Evolutionary conservation across 2,113 vertebrate genomes (phyloP).

Genomic region (Ascaphus truei): DNA sequence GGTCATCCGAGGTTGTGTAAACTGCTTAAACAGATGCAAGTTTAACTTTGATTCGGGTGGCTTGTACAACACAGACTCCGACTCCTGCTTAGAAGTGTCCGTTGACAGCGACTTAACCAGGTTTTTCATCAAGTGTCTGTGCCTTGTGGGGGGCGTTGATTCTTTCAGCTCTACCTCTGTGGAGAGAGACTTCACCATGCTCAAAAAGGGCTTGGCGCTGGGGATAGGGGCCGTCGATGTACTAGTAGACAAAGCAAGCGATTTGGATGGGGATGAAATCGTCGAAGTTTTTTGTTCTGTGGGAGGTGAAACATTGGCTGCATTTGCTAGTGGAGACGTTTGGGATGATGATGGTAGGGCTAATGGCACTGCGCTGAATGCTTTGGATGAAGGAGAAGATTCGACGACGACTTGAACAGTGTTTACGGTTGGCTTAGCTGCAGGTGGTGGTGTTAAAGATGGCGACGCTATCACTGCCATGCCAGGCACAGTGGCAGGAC

Average conservation of each 20-base stretch:
- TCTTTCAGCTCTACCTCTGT: conserved; percentile 90
- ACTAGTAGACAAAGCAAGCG: conserved; percentile 58
- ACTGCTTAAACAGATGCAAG: conserved; percentile 93
- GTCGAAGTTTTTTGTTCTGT: conserved; percentile 70
- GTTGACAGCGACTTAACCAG: conserved; percentile 95
- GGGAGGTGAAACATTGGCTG: conserved; percentile 53
- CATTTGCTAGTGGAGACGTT: conserved; percentile 49
- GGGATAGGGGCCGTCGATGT: conserved; percentile 56
- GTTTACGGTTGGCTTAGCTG: conserved; percentile 51
- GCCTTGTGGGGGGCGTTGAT: conserved; percentile 61
- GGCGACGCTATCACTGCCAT: conserved; percentile 53
- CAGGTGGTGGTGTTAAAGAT: conserved; percentile 38
- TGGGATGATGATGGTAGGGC: conserved; percentile 58
- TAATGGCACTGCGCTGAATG: conserved; percentile 59
- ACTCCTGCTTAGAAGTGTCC: conserved; percentile 81
- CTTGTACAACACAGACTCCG: conserved; percentile 67
- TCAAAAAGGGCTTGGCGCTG: conserved; percentile 82
- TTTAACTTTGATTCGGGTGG: conserved; percentile 86
- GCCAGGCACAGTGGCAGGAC: conserved; percentile 51
- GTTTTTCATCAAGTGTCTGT: conserved; percentile 93
- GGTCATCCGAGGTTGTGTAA: conserved; percentile 85
- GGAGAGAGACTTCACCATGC: conserved; percentile 88
- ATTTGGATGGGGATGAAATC: conserved; percentile 76
- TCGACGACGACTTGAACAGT: conserved; percentile 53
- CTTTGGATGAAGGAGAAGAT: conserved; percentile 47